Percentiles rank a stretch among this genome's conserved stretches.
phyloP scores from a whole-genome alignment of 2,888 invertebrate genomes.

The Peribatodes rhomboidaria region DNA sequence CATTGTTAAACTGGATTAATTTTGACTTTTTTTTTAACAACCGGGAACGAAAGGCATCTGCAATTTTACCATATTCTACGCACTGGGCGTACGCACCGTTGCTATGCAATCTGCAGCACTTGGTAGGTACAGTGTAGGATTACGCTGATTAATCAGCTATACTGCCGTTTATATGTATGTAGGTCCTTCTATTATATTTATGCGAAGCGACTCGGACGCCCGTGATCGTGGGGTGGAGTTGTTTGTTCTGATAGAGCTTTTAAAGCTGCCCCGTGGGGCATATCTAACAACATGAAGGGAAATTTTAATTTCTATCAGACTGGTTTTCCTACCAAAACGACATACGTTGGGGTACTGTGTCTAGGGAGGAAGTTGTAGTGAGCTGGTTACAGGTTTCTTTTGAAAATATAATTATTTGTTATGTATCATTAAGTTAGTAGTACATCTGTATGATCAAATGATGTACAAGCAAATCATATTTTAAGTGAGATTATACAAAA shows the following conservation, averaged over 20 bases:
- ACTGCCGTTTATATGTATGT: no score
- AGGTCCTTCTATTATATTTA: slow-evolving; percentile 52
- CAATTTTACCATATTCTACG: slow-evolving; percentile 51
- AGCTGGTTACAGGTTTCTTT: background rate
- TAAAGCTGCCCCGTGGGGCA: slow-evolving; percentile 39
- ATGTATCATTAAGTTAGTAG: no score
- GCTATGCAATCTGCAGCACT: slow-evolving; percentile 36
- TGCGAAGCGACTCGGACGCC: slow-evolving; percentile 58
- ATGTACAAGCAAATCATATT: no score
- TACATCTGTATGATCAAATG: no score
- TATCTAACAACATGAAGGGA: slow-evolving; percentile 20
- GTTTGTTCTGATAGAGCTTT: slow-evolving; percentile 58
- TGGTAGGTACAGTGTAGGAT: slow-evolving; percentile 59
- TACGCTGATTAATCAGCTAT: slow-evolving; percentile 73
- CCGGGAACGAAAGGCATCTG: slow-evolving; percentile 48
- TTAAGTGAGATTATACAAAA: no score
- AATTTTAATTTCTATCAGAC: background rate
- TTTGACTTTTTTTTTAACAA: background rate
- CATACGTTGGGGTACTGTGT: no score
- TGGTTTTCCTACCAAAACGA: no score
- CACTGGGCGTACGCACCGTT: slow-evolving; percentile 42
- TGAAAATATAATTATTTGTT: background rate
- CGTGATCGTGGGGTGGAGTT: slow-evolving; percentile 58
- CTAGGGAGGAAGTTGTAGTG: no score
- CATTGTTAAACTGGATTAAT: no score